phyloP scores from a whole-genome alignment of 2,113 vertebrate species.

The Pangasianodon gigas region DNA sequence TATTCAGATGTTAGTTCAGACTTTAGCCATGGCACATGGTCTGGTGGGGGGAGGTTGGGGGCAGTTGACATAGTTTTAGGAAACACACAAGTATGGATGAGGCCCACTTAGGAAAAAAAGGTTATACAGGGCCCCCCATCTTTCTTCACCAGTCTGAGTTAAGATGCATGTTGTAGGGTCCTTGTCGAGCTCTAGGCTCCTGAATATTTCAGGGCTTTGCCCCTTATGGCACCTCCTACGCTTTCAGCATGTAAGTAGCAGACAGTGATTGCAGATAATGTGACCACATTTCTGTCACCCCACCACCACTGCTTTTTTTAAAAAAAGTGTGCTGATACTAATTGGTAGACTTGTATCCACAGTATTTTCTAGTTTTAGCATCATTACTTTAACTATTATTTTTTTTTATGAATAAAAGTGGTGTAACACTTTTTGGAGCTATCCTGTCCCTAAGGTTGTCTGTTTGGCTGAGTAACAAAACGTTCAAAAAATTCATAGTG shows the following conservation, averaged over 20 bases:
- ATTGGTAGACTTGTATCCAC: background rate
- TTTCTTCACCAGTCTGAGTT: background rate
- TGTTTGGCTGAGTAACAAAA: background rate
- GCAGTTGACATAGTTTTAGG: background rate
- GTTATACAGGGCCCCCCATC: background rate
- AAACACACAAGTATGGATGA: background rate
- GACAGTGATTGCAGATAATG: background rate
- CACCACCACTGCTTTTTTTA: background rate
- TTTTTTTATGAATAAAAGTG: background rate
- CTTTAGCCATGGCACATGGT: background rate
- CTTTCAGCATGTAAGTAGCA: background rate
- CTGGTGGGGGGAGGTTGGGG: background rate
- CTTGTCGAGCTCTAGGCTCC: background rate
- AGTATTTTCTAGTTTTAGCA: background rate
- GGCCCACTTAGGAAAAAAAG: background rate
- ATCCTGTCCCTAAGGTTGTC: background rate
- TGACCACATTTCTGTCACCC: background rate
- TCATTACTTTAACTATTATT: background rate
- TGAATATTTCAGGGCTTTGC: background rate
- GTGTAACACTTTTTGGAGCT: too few relatives aligned
- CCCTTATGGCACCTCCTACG: too few relatives aligned
- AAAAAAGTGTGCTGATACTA: background rate
- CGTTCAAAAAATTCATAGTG: background rate
- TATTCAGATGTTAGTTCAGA: background rate
- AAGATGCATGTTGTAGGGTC: background rate